Evolutionary conservation across 2,797 vertebrate species (phyloP).

Genomic region (Pterois miles): DNA sequence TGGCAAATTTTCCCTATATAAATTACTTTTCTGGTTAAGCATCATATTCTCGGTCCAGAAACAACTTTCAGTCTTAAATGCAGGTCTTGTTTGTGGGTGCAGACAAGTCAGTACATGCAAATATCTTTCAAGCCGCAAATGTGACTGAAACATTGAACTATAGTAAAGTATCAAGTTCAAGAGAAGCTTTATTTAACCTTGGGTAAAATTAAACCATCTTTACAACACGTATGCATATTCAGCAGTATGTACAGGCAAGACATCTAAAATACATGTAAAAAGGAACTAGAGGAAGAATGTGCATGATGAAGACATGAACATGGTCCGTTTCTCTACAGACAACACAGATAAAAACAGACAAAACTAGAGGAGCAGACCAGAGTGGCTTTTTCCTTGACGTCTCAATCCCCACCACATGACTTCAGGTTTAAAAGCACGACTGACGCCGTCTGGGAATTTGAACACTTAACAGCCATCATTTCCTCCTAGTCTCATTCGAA

Average conservation of each 20-base stretch:
- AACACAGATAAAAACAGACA: constrained; percentile 47
- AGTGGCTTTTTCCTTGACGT: background rate
- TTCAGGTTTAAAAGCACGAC: background rate
- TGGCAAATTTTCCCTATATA: no score
- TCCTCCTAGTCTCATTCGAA: background rate
- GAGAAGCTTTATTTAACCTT: constrained; percentile 78
- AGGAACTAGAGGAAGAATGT: constrained; percentile 44
- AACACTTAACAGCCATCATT: background rate
- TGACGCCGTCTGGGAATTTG: background rate
- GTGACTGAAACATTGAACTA: background rate
- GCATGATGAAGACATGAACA: constrained; percentile 71
- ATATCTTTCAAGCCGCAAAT: background rate
- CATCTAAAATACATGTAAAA: constrained; percentile 41
- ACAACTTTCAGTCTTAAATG: no score
- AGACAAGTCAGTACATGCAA: background rate
- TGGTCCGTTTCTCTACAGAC: constrained; percentile 39
- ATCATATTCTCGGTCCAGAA: no score
- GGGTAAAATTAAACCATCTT: constrained; percentile 59
- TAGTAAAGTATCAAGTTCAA: background rate
- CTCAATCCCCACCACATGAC: background rate
- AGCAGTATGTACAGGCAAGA: constrained; percentile 73
- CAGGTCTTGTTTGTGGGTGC: no score
- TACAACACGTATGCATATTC: constrained; percentile 62
- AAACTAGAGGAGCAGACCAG: constrained; percentile 35
- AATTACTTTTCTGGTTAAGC: no score